Evolutionary conservation across 1,140 invertebrate genomes (phyloP).

Genomic region (Palaemon carinicauda): DNA sequence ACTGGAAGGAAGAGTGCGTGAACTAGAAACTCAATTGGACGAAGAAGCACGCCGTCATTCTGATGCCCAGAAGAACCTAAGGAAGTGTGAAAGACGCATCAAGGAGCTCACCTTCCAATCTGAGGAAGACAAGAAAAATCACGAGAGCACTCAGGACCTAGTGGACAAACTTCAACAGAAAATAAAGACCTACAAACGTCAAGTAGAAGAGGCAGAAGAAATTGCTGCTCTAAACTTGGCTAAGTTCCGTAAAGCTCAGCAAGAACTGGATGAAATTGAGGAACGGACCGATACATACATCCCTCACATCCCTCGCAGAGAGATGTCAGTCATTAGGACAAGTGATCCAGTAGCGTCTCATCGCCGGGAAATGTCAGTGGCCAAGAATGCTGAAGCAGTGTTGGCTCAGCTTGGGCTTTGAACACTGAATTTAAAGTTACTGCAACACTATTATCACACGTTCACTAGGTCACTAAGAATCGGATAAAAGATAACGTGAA

Average conservation of each 20-base stretch:
- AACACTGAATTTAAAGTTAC: too few species aligned
- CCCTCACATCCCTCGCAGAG: too few species aligned
- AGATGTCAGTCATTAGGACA: too few species aligned
- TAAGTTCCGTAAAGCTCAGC: constrained; percentile 65
- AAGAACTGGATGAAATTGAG: constrained; percentile 66
- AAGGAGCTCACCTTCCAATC: constrained; percentile 35
- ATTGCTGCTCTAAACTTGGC: constrained; percentile 58
- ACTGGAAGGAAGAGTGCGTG: constrained; percentile 65
- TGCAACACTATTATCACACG: too few species aligned
- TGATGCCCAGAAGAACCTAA: constrained; percentile 37
- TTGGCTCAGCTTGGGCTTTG: too few species aligned
- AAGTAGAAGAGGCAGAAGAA: constrained; percentile 75
- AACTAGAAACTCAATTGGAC: constrained; percentile 70
- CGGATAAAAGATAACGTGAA: too few species aligned
- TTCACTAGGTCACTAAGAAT: too few species aligned
- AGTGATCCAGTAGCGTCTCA: too few species aligned
- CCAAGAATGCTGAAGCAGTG: too few species aligned
- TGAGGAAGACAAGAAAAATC: constrained; percentile 36
- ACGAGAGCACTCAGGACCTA: constrained; percentile 68
- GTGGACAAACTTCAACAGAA: constrained; percentile 75
- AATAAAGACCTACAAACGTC: constrained; percentile 73
- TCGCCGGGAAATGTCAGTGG: too few species aligned
- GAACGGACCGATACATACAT: neutral
- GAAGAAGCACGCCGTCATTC: constrained; percentile 92
- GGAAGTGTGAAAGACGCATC: constrained; percentile 31